Evolutionary conservation across 1,140 invertebrate species (phyloP).

Genomic region (Drosophila punjabiensis): DNA sequence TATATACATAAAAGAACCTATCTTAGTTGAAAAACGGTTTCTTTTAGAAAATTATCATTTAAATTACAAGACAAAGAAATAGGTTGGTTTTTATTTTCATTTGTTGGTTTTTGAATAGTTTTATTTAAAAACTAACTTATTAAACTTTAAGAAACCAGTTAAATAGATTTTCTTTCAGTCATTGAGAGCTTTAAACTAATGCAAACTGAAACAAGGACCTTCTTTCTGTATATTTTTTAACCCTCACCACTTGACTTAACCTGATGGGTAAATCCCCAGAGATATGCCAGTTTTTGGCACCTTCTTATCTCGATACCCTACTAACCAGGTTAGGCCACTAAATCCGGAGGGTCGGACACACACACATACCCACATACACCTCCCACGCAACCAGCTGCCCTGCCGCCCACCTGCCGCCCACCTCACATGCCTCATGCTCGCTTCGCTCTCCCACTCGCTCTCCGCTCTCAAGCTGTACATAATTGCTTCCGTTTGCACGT

Average conservation of each 20-base stretch:
- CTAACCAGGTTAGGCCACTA: constrained; percentile 37
- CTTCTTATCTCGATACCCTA: constrained; percentile 26
- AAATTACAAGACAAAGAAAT: not conserved
- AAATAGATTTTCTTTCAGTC: too few species aligned
- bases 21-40: not conserved
- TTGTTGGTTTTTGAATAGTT: not conserved
- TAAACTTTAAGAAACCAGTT: not conserved
- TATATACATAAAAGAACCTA: too few species aligned
- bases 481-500: constrained; percentile 82
- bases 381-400: not conserved
- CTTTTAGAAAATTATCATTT: not conserved
- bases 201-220: constrained; percentile 3
- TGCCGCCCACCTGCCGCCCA: constrained; percentile 9
- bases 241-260: constrained; percentile 15
- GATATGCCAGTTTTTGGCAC: constrained; percentile 31
- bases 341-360: constrained; percentile 25
- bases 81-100: not conserved
- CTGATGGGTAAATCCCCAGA: constrained; percentile 26
- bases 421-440: constrained; percentile 3
- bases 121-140: not conserved
- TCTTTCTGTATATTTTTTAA: not conserved
- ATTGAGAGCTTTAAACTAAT: not conserved
- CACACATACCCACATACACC: constrained; percentile 3
- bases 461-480: constrained; percentile 67
- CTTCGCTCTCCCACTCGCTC: constrained; percentile 16